Percentiles rank a stretch among this genome's conserved stretches.
These are phyloP conservation scores for Ectropis crepuscularia DNA, from an alignment of 2,888 invertebrate species.

Conservation along the genomic window DNA sequence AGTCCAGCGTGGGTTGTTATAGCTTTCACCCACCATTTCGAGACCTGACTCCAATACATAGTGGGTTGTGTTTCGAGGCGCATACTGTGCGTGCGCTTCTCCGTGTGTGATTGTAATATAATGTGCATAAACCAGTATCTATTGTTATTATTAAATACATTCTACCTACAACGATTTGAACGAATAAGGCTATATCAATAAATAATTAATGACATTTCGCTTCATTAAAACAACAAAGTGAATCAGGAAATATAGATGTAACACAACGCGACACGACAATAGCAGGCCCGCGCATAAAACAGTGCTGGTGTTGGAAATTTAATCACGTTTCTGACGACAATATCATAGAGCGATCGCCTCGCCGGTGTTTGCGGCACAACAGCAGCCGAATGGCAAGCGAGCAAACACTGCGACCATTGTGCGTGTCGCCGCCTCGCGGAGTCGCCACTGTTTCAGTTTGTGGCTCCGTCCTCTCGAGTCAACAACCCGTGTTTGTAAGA, in stretches of 20 bases:
- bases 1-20: too few species aligned
- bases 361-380: constrained; percentile 54
- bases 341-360: constrained; percentile 60
- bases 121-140: too few species aligned
- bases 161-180: background rate
- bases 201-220: constrained; percentile 7
- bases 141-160: too few species aligned
- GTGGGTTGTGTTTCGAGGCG: too few species aligned
- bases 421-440: constrained; percentile 64
- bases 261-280: constrained; percentile 42
- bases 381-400: constrained; percentile 55
- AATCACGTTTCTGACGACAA: constrained; percentile 64
- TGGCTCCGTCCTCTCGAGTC: constrained; percentile 60
- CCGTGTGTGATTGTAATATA: too few species aligned
- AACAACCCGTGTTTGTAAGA: constrained; percentile 61
- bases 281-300: constrained; percentile 47
- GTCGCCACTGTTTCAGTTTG: constrained; percentile 67
- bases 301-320: constrained; percentile 63
- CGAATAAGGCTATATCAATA: constrained; percentile 7
- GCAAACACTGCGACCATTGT: constrained; percentile 72
- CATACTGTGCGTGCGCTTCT: too few species aligned
- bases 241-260: constrained; percentile 35
- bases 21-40: too few species aligned
- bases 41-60: too few species aligned
- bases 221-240: constrained; percentile 20